These are phyloP conservation scores for Hyppa rectilinea DNA, from an alignment of 2,888 invertebrate genomes.

Conservation along the genomic window DNA sequence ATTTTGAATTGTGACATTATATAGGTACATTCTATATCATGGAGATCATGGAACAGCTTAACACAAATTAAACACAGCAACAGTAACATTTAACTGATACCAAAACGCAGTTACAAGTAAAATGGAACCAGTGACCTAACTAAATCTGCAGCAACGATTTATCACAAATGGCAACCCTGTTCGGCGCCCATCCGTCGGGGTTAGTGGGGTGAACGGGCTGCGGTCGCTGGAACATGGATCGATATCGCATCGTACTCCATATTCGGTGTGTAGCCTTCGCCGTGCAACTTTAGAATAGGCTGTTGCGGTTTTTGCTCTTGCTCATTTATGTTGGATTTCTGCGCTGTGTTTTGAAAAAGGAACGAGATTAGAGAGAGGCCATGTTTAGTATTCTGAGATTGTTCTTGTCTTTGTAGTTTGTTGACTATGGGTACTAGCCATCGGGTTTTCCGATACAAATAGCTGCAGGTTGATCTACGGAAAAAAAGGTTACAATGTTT, in stretches of 20 bases:
- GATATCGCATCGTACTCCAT: constrained; percentile 76
- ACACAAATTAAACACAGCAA: background rate
- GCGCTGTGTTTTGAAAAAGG: constrained; percentile 18
- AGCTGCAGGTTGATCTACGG: background rate
- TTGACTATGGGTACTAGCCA: background rate
- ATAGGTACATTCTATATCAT: background rate
- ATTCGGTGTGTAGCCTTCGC: constrained; percentile 65
- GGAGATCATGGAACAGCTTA: too few relatives aligned
- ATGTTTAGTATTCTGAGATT: background rate
- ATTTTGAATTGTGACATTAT: background rate
- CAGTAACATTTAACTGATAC: background rate
- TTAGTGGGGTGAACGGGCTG: constrained; percentile 82
- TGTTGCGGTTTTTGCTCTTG: constrained; percentile 56
- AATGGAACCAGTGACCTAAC: constrained; percentile 60
- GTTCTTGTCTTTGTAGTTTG: background rate
- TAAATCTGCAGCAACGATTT: constrained; percentile 54
- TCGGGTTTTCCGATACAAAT: background rate
- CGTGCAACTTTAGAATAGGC: constrained; percentile 59
- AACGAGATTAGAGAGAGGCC: background rate
- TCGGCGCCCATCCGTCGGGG: constrained; percentile 78
- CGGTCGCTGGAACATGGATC: constrained; percentile 77
- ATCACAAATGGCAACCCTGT: constrained; percentile 59
- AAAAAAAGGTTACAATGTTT: background rate
- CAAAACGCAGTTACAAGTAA: constrained; percentile 4
- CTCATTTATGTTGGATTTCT: constrained; percentile 21